Evolutionary conservation across 2,113 vertebrate species (phyloP).

Genomic region (Xyrauchen texanus): DNA sequence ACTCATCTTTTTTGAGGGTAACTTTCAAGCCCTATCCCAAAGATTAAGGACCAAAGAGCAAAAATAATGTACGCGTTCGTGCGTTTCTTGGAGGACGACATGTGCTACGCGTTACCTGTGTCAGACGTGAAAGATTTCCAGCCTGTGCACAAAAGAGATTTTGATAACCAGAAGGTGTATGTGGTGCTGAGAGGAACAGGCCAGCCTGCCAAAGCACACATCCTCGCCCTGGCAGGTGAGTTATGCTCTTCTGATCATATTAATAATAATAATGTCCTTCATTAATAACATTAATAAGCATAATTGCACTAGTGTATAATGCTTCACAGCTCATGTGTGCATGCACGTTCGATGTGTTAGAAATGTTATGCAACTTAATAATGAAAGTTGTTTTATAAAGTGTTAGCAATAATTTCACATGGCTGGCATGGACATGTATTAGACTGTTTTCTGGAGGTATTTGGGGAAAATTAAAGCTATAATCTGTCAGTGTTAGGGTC

Average conservation of each 20-base stretch:
- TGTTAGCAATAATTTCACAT: neutral
- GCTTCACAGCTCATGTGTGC: neutral
- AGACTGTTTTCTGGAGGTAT: neutral
- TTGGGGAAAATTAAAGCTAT: neutral
- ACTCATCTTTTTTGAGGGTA: slow-evolving; percentile 76
- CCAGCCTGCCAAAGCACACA: slow-evolving; percentile 89
- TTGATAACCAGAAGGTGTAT: slow-evolving; percentile 97
- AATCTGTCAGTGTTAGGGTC: neutral
- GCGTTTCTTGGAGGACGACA: slow-evolving; percentile 94
- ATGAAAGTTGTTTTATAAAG: neutral
- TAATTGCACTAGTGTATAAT: neutral
- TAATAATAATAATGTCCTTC: neutral
- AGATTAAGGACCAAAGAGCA: slow-evolving; percentile 74
- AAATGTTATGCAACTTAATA: slow-evolving; percentile 15
- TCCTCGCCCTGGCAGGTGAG: slow-evolving; percentile 97
- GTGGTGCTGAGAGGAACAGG: slow-evolving; percentile 87
- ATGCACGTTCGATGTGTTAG: neutral
- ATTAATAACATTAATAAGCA: neutral
- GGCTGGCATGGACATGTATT: neutral
- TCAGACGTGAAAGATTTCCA: slow-evolving; percentile 89
- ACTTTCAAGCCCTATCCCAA: slow-evolving; percentile 75
- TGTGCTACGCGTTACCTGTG: slow-evolving; percentile 89
- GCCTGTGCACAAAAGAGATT: slow-evolving; percentile 88
- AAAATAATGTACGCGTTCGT: slow-evolving; percentile 93
- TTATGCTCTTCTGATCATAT: slow-evolving; percentile 39